Percentiles rank a stretch among this genome's conserved stretches.
Evolutionary conservation across 1,140 invertebrate genomes (phyloP).

Genomic region (Rhopalosiphum padi): DNA sequence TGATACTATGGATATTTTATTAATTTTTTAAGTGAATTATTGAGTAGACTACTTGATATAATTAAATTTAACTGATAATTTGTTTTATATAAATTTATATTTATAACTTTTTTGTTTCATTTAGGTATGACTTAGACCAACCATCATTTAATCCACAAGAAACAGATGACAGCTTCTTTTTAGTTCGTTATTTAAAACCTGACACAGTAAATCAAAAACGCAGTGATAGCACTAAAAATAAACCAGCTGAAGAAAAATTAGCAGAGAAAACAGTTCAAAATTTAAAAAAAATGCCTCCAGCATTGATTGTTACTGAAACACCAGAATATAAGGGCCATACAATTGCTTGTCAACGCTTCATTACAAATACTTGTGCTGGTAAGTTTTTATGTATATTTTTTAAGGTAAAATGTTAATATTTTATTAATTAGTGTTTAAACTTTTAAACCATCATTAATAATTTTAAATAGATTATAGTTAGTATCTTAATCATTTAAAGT

Average conservation of each 20-base stretch:
- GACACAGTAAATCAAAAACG: conserved; percentile 41
- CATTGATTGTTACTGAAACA: conserved; percentile 45
- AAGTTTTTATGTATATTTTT: conserved; percentile 57
- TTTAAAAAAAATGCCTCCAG: conserved; percentile 36
- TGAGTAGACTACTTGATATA: neutral
- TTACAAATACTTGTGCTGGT: conserved; percentile 63
- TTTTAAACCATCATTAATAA: no score
- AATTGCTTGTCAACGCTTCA: conserved; percentile 71
- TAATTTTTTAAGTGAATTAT: conserved; percentile 18
- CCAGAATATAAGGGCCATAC: conserved; percentile 67
- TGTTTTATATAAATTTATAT: conserved; percentile 5
- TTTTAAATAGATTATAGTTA: no score
- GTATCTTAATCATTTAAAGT: no score
- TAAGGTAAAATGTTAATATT: neutral
- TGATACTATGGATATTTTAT: neutral
- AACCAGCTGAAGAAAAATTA: conserved; percentile 7
- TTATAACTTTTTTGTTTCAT: neutral
- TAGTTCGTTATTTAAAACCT: conserved; percentile 69
- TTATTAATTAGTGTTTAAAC: neutral
- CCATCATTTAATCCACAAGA: conserved; percentile 74
- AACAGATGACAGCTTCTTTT: conserved; percentile 75
- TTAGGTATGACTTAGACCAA: conserved; percentile 74
- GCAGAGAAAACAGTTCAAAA: conserved; percentile 45
- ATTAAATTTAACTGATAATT: conserved; percentile 21
- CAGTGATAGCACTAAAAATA: conserved; percentile 37